Conservation (phyloP, 2,797 vertebrate species). For the Buceros bicornis region DNA sequence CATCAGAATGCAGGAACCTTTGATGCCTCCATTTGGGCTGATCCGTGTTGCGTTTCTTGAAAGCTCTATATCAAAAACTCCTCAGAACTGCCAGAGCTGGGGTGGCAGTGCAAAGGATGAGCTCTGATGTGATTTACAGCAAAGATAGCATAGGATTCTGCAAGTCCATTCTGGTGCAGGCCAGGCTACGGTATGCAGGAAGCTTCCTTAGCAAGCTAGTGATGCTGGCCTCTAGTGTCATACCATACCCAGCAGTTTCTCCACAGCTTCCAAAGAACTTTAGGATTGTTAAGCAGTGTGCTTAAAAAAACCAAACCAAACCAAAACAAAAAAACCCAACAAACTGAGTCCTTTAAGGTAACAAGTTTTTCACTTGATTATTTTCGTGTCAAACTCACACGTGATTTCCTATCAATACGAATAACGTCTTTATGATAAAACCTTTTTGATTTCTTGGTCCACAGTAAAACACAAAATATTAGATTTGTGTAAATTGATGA, state of each 20-base stretch:
- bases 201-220: neutral
- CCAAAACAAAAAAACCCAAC: neutral
- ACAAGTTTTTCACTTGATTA: neutral
- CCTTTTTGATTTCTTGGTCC: neutral
- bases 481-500: neutral
- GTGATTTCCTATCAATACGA: neutral
- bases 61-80: neutral
- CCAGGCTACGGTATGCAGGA: neutral
- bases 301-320: neutral
- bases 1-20: neutral
- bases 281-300: neutral
- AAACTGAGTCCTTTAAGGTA: neutral
- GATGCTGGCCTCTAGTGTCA: neutral
- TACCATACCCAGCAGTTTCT: neutral
- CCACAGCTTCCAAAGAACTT: neutral
- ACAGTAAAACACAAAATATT: neutral
- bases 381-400: neutral
- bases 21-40: fast-evolving
- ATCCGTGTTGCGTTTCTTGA: neutral
- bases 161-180: neutral
- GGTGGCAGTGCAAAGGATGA: neutral
- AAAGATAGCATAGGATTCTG: neutral
- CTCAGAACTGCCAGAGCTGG: neutral
- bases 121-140: neutral
- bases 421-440: neutral